These are phyloP conservation scores for Platichthys stellatus DNA, from an alignment of 2,113 vertebrate genomes.

Conservation along the genomic window DNA sequence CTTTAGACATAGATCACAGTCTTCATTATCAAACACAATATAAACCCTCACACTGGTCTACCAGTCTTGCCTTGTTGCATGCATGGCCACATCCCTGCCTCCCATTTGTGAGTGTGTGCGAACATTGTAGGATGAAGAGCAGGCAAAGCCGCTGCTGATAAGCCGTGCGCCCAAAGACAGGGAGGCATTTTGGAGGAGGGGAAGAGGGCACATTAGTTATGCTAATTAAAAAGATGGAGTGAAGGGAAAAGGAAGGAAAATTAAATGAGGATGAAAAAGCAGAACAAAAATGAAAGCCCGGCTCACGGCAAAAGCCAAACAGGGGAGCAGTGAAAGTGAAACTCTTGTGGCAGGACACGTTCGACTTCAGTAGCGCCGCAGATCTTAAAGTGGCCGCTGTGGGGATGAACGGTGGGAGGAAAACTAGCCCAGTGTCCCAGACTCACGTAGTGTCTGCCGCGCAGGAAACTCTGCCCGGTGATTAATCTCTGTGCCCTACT, in stretches of 20 bases:
- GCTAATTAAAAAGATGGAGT: slow-evolving; percentile 69
- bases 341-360: slow-evolving; percentile 21
- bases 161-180: slow-evolving; percentile 36
- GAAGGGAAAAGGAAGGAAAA: slow-evolving; percentile 53
- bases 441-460: slow-evolving; percentile 14
- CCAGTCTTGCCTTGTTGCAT: not conserved
- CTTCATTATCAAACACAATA: not conserved
- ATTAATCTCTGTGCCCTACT: slow-evolving; percentile 68
- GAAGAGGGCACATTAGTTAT: slow-evolving; percentile 61
- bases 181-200: slow-evolving; percentile 39
- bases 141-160: slow-evolving; percentile 41
- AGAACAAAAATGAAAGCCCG: slow-evolving; percentile 46
- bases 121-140: slow-evolving; percentile 26
- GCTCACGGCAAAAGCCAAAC: slow-evolving; percentile 51
- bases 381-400: slow-evolving; percentile 41
- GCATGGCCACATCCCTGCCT: slow-evolving; percentile 19
- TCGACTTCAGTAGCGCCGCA: slow-evolving; percentile 15
- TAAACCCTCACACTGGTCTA: not conserved
- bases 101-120: slow-evolving; percentile 15
- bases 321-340: slow-evolving; percentile 32
- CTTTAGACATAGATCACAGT: not conserved
- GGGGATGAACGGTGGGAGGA: slow-evolving; percentile 35
- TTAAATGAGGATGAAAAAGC: slow-evolving; percentile 63
- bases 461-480: slow-evolving; percentile 53
- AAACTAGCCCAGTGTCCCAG: slow-evolving; percentile 18